Evolutionary conservation across 2,797 vertebrate genomes (phyloP).

Genomic region (Phalloptychus januarius): DNA sequence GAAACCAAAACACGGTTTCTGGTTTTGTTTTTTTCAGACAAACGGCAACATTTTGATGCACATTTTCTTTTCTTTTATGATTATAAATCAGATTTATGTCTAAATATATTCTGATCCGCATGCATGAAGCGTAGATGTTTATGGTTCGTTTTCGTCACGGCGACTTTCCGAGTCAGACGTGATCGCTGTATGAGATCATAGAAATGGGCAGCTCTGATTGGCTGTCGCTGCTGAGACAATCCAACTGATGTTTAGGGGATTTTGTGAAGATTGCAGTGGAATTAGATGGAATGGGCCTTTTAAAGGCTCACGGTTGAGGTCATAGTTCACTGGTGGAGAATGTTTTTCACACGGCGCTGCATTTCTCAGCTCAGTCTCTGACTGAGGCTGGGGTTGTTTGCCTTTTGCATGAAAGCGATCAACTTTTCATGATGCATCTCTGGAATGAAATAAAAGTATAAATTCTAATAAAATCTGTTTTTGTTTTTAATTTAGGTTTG

Average conservation of each 20-base stretch:
- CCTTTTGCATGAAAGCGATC: slow-evolving; percentile 71
- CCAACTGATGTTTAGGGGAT: slow-evolving; percentile 22
- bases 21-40: slow-evolving; percentile 5
- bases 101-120: slow-evolving; percentile 3
- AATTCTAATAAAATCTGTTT: slow-evolving; percentile 43
- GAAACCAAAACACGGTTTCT: slow-evolving; percentile 34
- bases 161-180: slow-evolving; percentile 21
- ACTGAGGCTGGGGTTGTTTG: slow-evolving; percentile 37
- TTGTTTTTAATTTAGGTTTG: neutral
- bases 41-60: slow-evolving; percentile 25
- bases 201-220: slow-evolving; percentile 39
- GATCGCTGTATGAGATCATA: slow-evolving; percentile 38
- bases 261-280: slow-evolving; percentile 31
- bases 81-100: slow-evolving; percentile 13
- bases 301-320: slow-evolving; percentile 47
- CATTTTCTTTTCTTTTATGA: neutral
- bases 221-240: slow-evolving; percentile 55
- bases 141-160: neutral
- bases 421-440: slow-evolving; percentile 66
- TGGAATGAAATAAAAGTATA: slow-evolving; percentile 66
- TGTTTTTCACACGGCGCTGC: slow-evolving; percentile 37
- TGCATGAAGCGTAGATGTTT: neutral
- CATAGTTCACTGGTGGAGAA: slow-evolving; percentile 32
- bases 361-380: slow-evolving; percentile 40
- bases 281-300: slow-evolving; percentile 25